These are phyloP conservation scores for Megaceryle maxima DNA, from an alignment of 2,113 vertebrate genomes.

Conservation along the genomic window DNA sequence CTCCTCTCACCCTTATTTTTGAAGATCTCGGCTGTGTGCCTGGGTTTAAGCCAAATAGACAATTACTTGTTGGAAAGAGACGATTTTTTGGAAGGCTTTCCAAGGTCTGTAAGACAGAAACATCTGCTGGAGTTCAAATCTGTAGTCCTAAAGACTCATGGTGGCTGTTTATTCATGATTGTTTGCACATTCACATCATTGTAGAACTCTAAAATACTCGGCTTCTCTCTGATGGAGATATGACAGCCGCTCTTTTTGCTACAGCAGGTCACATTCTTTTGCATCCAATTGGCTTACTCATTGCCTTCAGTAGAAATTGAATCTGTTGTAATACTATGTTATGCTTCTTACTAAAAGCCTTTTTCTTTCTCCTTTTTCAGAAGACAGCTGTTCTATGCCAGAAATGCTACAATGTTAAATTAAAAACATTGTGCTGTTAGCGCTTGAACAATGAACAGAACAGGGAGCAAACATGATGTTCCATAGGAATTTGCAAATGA, in stretches of 20 bases:
- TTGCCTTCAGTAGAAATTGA: conserved; percentile 45
- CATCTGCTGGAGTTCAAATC: conserved; percentile 58
- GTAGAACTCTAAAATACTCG: conserved; percentile 10
- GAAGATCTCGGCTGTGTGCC: conserved; percentile 47
- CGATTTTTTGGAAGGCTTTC: conserved; percentile 58
- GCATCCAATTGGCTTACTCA: conserved; percentile 24
- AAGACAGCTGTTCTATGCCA: conserved; percentile 50
- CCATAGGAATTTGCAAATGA: conserved; percentile 7
- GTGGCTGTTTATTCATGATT: conserved; percentile 46
- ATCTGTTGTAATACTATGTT: conserved; percentile 48
- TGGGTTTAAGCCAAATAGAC: conserved; percentile 59
- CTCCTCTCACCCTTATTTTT: conserved; percentile 51
- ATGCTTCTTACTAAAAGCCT: conserved; percentile 31
- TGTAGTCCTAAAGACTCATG: not conserved
- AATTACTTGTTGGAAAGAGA: conserved; percentile 54
- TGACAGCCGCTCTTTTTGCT: conserved; percentile 37
- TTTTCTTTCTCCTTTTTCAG: not conserved
- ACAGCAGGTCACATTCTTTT: conserved; percentile 55
- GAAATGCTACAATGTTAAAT: conserved; percentile 21
- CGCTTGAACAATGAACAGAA: conserved; percentile 34
- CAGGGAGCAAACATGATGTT: not conserved
- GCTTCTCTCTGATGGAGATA: conserved; percentile 49
- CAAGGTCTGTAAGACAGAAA: conserved; percentile 53
- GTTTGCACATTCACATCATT: conserved; percentile 55
- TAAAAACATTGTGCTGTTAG: not conserved